Evolutionary conservation across 2,888 invertebrate genomes (phyloP), one percentile per base, ranked within the genome.

Genomic region (Endotricha flammealis): DNA sequence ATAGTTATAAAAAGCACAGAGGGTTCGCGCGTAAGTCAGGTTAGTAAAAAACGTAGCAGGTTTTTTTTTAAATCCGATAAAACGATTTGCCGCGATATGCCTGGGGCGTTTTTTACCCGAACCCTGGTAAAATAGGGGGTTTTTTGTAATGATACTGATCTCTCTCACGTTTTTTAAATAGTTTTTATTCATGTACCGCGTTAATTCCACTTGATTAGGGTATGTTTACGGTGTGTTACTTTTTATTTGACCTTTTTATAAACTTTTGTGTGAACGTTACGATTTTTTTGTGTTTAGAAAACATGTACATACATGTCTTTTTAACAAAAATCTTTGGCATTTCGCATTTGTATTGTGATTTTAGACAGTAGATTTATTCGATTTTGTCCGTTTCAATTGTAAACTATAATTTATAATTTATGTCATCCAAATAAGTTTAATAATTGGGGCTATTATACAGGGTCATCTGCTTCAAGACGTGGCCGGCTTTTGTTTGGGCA

Each of bases 81-180:
- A 71, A 60, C 64, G 61, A 64, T 69, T 67, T 61, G 52, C 47
- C 53, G 54, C 53, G 54, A 53, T 46, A 50, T 46, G 42, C 47
- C 48, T 48, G 50, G 66, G 74, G 71, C 61, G 50, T 62, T 78
- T 74, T 80, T 79, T 75, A 72, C 54, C 50, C 32, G 38, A 29
- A n/a, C n/a, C 29, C 34, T 38, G 41, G 50, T 45, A 48, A 46
- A 50, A 48, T 63, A 71, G 64, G 73, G 68, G 53, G 39, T 49
- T 76, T 74, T 80, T 80, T 80, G 68, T 71, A 1, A 27, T 51
- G 79, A 79, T 78, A 76, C 50, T 43, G 66, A 80, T 80, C 79
- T 67, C 69, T 83, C 79, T 69, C 83, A 80, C 83, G 78, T 82
- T 83, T 83, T 83, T 82, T 70, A 70, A 68, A 34, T 29, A 39